These are phyloP conservation scores for Triops longicaudatus DNA, from an alignment of 1,140 invertebrate species.

Conservation along the genomic window DNA sequence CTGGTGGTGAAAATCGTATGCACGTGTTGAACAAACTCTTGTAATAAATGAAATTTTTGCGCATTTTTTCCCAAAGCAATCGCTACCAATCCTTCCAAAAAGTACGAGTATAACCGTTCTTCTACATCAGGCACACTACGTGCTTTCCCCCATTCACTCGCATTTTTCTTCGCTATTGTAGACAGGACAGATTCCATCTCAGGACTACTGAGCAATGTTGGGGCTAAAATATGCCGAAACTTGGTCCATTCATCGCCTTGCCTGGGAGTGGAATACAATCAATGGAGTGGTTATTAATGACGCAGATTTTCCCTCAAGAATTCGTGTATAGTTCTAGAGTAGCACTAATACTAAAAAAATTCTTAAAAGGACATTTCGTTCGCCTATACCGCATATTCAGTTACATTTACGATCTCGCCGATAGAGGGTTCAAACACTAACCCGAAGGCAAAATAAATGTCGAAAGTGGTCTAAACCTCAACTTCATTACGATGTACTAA, in stretches of 20 bases:
- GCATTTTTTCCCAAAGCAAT: neutral
- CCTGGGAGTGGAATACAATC: conserved; percentile 40
- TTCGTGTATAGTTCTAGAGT: no score
- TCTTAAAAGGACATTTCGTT: no score
- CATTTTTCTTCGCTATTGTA: neutral
- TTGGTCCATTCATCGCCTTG: conserved; percentile 68
- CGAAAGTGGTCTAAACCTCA: no score
- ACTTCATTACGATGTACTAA: no score
- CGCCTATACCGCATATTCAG: no score
- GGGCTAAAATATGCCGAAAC: conserved; percentile 59
- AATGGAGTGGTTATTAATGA: no score
- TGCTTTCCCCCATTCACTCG: conserved; percentile 7
- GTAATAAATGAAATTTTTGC: conserved; percentile 12
- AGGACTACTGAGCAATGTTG: conserved; percentile 49
- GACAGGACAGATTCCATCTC: neutral
- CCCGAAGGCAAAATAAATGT: no score
- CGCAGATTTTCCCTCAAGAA: no score
- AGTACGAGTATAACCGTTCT: conserved; percentile 26
- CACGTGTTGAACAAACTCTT: conserved; percentile 52
- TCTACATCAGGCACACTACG: neutral
- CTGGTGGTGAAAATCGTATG: conserved; percentile 65
- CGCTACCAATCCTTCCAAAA: conserved; percentile 23
- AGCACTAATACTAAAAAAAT: no score
- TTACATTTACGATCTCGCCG: no score
- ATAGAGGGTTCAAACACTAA: no score